Evolutionary conservation across 2,888 invertebrate species (phyloP).

Genomic region (Aphelenchoides bicaudatus): DNA sequence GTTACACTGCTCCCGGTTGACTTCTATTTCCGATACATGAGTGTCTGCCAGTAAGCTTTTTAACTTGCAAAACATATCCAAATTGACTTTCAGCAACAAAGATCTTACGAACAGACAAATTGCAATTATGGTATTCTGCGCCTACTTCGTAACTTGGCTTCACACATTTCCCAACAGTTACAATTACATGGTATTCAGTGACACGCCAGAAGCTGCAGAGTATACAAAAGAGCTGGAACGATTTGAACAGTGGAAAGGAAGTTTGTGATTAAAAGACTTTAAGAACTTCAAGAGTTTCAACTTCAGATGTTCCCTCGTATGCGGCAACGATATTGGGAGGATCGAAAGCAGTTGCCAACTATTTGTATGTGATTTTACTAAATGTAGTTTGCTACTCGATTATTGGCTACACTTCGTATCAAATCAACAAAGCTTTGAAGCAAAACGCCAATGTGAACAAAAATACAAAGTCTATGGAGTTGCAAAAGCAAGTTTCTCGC

Average conservation of each 20-base stretch:
- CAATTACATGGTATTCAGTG: not conserved
- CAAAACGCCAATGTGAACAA: not conserved
- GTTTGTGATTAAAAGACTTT: not conserved
- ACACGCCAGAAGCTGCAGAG: not conserved
- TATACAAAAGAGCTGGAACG: not conserved
- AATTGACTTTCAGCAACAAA: not conserved
- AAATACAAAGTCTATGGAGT: not conserved
- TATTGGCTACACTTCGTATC: not conserved
- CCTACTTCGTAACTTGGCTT: slow-evolving; percentile 2
- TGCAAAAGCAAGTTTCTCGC: slow-evolving; percentile 2
- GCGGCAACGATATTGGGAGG: not conserved
- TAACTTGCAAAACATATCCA: not conserved
- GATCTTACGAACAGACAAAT: slow-evolving; percentile 1
- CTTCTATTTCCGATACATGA: not conserved
- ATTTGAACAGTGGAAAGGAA: not conserved
- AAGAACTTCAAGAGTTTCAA: not conserved
- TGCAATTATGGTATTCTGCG: not conserved
- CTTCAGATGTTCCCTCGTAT: not conserved
- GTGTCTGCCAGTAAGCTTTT: not conserved
- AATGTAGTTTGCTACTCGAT: not conserved
- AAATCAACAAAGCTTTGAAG: slow-evolving; percentile 5
- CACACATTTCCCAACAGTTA: not conserved
- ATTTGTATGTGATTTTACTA: not conserved
- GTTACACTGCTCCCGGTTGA: slow-evolving; percentile 7
- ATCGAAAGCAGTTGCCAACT: slow-evolving; percentile 8